phyloP scores from a whole-genome alignment of 2,113 vertebrate genomes.

The Laticauda colubrina region DNA sequence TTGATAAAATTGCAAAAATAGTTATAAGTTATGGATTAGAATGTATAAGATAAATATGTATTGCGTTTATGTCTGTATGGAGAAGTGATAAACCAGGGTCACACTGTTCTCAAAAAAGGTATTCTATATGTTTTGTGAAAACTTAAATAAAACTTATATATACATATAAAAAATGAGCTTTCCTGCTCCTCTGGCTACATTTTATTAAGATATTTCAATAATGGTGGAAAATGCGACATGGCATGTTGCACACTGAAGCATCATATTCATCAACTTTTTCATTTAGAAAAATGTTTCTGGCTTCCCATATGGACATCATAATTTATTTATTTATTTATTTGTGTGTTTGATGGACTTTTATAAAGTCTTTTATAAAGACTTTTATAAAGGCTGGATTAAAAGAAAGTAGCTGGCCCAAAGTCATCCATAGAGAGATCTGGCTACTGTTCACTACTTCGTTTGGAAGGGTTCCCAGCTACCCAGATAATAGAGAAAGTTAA shows the following conservation, averaged over 20 bases:
- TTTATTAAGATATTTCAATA: not conserved
- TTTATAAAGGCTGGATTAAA: not conserved
- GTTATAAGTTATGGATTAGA: no score
- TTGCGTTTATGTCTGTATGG: no score
- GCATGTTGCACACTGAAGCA: not conserved
- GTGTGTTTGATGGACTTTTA: not conserved
- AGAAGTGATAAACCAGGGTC: no score
- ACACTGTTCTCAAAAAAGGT: no score
- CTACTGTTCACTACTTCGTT: not conserved
- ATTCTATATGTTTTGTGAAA: no score
- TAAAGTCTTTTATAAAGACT: no score
- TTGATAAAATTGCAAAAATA: no score
- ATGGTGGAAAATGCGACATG: not conserved
- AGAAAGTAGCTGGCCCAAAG: not conserved
- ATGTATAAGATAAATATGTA: no score
- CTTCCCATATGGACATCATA: not conserved
- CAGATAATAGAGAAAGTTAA: not conserved
- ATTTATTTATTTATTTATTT: not conserved
- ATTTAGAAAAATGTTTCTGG: not conserved
- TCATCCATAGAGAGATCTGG: not conserved
- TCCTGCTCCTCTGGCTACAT: not conserved
- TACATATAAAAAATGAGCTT: not conserved
- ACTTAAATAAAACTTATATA: no score
- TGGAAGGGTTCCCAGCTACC: not conserved
- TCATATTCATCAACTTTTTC: not conserved